phyloP scores from a whole-genome alignment of 1,140 invertebrate genomes.

The Myzus persicae region DNA sequence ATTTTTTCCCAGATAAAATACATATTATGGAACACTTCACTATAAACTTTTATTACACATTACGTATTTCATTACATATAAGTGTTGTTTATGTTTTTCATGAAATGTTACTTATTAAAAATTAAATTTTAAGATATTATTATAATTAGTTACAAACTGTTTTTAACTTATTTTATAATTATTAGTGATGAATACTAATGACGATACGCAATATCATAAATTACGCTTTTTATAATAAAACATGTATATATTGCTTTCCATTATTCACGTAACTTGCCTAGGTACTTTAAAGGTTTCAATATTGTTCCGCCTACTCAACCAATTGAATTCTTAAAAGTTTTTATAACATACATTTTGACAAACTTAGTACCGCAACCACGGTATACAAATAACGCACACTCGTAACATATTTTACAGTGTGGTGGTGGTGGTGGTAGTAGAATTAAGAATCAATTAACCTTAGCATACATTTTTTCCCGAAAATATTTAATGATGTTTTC shows the following conservation, averaged over 20 bases:
- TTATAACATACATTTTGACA: background rate
- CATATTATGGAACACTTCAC: background rate
- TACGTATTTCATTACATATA: background rate
- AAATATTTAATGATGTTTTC: constrained; percentile 14
- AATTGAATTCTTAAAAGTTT: background rate
- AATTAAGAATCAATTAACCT: constrained; percentile 24
- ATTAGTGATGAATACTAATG: background rate
- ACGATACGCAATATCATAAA: background rate
- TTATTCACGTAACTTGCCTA: background rate
- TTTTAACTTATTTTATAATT: background rate
- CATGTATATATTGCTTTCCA: background rate
- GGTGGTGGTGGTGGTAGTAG: too few relatives aligned
- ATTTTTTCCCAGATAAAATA: background rate
- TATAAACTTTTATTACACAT: background rate
- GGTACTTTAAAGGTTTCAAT: background rate
- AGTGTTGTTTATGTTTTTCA: background rate
- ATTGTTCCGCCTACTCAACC: background rate
- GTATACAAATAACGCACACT: background rate
- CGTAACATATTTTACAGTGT: background rate
- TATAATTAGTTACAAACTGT: background rate
- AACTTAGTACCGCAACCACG: background rate
- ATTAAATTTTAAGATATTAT: background rate
- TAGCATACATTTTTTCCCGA: background rate
- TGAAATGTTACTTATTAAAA: background rate
- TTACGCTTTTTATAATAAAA: background rate